These are phyloP conservation scores for Caradrina kadenii DNA, from an alignment of 2,888 invertebrate species.

Conservation along the genomic window DNA sequence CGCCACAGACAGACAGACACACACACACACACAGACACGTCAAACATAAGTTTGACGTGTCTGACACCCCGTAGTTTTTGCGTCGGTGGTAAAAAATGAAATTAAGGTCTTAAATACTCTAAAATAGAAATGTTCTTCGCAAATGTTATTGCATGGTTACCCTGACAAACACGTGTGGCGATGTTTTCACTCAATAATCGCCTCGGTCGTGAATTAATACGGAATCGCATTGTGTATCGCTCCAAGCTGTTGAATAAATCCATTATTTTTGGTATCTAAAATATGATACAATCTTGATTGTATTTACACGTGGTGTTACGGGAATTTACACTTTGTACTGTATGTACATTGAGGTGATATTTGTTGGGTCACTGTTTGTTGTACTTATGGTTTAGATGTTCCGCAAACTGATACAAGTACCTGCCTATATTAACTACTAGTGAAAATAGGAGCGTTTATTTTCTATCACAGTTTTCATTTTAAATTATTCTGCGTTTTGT, in stretches of 20 bases:
- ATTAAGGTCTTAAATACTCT: no score
- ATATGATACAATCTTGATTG: conserved; percentile 7
- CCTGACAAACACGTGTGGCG: conserved; percentile 13
- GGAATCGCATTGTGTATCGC: conserved; percentile 28
- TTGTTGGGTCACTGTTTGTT: conserved; percentile 1
- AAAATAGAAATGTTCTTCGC: no score
- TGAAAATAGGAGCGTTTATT: neutral
- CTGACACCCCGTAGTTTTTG: no score
- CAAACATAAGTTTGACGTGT: no score
- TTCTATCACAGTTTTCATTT: neutral
- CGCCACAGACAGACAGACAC: no score
- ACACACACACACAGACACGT: no score
- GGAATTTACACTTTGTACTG: neutral
- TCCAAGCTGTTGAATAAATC: conserved; percentile 50
- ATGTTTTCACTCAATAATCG: conserved; percentile 35
- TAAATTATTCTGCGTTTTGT: no score
- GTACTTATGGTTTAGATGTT: no score
- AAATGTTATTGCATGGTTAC: conserved; percentile 14
- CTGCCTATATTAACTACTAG: neutral
- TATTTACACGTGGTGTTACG: conserved; percentile 7
- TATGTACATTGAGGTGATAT: conserved; percentile 5
- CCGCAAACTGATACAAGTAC: conserved; percentile 2
- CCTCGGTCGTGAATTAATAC: conserved; percentile 43
- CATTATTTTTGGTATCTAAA: conserved; percentile 28
- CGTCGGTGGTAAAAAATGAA: no score